Base-by-base conservation (phyloP, 2,888 invertebrate genomes). In the Cephus spinipes region DNA sequence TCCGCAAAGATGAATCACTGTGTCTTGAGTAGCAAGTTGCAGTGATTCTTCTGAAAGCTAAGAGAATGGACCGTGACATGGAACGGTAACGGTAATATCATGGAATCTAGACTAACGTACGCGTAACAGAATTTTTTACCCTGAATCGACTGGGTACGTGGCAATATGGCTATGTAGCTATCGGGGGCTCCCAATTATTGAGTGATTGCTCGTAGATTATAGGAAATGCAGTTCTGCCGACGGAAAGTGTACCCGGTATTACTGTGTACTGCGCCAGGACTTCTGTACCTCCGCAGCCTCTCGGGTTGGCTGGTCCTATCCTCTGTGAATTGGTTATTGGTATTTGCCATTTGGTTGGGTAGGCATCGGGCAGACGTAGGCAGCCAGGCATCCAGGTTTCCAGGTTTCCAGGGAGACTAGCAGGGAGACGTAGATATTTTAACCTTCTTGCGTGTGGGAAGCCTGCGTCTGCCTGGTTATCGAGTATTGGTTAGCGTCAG, bases 201-300 rank as follows among this genome's bases (percentile, higher is more conserved):
- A 83, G 84, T 87, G 87, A 88, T 88, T 88, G 88, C 88, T 85
- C 84, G 84, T 81, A 87, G 87, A 88, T 88, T 88, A 87, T 87
- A 87, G 88, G 88, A 88, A 88, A 88, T 88, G 84, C 84, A 87
- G 85, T 88, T 88, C 82, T 80, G 76, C 77, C 82, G 84, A 85
- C 83, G 83, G 81, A 83, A 79, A 85, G 82, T 80, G 80, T 69
- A 36, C 69, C 33, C 36, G 55, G 15, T 30, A 40, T 73, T 31
- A 31, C 33, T 34, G 55, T 74, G 76, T 36, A 79, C n/a, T 73
- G 32, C 34, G 33, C n/a, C 73, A 31, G 73, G 73, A 11, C 69
- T 68, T 55, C 68, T 31, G 69, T 30, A 40, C 76, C 75, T 77
- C 73, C 68, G 68, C 73, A 35, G 73, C 34, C 73, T 34, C 73